These are phyloP conservation scores for Sitta europaea DNA, from an alignment of 2,113 vertebrate species.

Conservation along the genomic window DNA sequence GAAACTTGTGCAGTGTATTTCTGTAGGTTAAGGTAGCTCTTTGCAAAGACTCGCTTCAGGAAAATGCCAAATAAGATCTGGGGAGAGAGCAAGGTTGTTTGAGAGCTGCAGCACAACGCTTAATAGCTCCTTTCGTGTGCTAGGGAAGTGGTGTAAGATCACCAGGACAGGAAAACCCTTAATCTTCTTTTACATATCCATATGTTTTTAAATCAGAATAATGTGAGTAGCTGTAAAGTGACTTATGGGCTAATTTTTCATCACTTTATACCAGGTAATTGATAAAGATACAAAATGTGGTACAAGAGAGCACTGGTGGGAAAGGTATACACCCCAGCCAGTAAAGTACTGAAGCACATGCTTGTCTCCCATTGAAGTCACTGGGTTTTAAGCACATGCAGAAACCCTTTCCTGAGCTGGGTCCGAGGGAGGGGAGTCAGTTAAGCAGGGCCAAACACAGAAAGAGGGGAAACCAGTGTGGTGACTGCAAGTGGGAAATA, in stretches of 20 bases:
- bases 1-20: not conserved
- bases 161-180: not conserved
- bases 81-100: not conserved
- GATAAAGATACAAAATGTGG: not conserved
- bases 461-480: not conserved
- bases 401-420: not conserved
- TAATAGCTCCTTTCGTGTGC: not conserved
- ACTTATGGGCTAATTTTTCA: not conserved
- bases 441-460: not conserved
- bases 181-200: not conserved
- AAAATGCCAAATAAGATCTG: not conserved
- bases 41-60: not conserved
- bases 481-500: not conserved
- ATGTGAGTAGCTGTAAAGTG: not conserved
- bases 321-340: not conserved
- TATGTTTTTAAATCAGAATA: not conserved
- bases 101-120: not conserved
- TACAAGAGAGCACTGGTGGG: not conserved
- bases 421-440: not conserved
- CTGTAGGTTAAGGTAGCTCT: not conserved
- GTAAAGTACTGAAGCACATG: not conserved
- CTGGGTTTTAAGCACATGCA: not conserved
- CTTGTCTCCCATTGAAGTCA: not conserved
- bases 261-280: not conserved
- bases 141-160: rapidly evolving